Conservation (phyloP, 2,888 invertebrate genomes). For the Agelastica alni region DNA sequence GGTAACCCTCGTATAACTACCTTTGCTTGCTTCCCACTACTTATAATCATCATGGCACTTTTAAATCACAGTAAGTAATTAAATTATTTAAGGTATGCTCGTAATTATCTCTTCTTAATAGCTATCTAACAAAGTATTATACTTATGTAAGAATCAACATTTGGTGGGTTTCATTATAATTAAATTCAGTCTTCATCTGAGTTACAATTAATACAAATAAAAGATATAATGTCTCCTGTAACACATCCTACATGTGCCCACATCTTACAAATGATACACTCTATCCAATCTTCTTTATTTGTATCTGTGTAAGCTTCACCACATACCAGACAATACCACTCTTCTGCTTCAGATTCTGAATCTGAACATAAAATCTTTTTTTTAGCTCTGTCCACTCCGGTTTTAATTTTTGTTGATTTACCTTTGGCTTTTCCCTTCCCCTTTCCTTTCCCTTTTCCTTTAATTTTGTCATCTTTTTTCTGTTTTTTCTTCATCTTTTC, state of each 20-base stretch:
- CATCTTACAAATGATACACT: neutral
- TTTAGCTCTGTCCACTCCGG: neutral
- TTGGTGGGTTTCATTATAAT: too few relatives aligned
- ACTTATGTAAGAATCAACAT: too few relatives aligned
- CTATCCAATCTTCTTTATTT: neutral
- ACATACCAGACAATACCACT: conserved; percentile 3
- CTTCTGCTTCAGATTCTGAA: neutral
- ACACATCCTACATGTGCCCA: neutral
- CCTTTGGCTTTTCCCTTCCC: neutral
- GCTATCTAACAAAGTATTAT: too few relatives aligned
- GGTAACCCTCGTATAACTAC: too few relatives aligned
- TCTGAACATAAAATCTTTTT: neutral
- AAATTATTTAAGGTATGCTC: neutral
- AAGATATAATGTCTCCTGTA: neutral
- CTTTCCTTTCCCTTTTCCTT: too few relatives aligned
- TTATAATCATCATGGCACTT: too few relatives aligned
- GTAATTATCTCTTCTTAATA: too few relatives aligned
- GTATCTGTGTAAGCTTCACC: neutral
- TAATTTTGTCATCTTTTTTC: conserved; percentile 4
- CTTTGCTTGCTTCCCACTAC: too few relatives aligned
- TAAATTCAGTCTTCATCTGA: too few relatives aligned
- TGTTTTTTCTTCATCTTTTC: conserved; percentile 4
- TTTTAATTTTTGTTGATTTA: neutral
- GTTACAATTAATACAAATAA: conserved; percentile 1
- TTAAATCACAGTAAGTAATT: too few relatives aligned